Evolutionary conservation across 1,140 invertebrate species (phyloP), one percentile per base, ranked within the genome.

Genomic region (Drosophila lacteicornis): DNA sequence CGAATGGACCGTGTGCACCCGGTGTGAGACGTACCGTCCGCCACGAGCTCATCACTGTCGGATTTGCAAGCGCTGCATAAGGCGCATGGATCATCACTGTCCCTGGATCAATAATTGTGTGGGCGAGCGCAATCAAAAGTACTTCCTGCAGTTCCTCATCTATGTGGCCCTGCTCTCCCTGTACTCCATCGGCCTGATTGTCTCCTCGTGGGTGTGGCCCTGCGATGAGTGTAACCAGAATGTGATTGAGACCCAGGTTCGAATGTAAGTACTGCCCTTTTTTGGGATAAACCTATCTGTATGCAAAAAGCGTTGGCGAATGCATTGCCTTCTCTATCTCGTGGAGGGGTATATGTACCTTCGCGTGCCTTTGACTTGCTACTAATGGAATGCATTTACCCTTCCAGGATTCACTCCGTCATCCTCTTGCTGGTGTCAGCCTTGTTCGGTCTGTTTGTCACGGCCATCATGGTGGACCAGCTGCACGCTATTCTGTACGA

Each of bases 61-160:
- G 71, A 96, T 98, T 84, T 98, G 97, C 92, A 95, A 97, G 87
- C 94, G 97, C 63, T 98, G 97, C 92, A 96, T 98, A 68, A 94
- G 96, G 49, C 94, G 96, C 87, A 98, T 98, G 97, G 97, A 98
- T 93, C 97, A 98, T 94, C 97, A 98, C 93, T 98, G 92, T 93
- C 94, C 75, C 77, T 97, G 97, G 97, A 97, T 98, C 42, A 98
- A 98, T 91, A 98, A 98, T 93, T 98, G 98, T 93, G 97, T 98
- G 38, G 98, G 98, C 50, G 97, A 98, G 93, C 95, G 96, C 83
- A 98, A 98, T 94, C 97, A 98, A 93, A 98, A 98, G 92, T 98
- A 96, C 94, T 98, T 98, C 92, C 95, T 98, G 78, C 97, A 98
- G 92, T 98, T 98, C 94, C 94, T 98, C 55, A 94, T 98, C n/a